Base-by-base conservation (phyloP, 2,113 vertebrate species). In the Forbesichthys papilliferus region DNA sequence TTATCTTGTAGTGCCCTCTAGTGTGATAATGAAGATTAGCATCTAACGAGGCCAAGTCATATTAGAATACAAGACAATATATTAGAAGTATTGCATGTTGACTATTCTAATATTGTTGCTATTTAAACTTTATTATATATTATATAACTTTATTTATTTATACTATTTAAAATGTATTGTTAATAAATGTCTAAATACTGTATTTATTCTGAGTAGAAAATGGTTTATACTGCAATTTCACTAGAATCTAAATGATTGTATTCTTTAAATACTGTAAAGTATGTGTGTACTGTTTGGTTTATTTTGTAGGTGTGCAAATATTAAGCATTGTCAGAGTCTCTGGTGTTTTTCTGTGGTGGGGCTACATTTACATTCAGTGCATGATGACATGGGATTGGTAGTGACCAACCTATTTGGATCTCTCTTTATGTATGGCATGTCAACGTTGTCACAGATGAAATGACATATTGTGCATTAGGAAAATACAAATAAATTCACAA, bases 331-430 rank as follows among this genome's bases (percentile, higher is more conserved):
- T 42, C 36, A 42, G 36, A 42, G 49, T 12, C 49, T 13, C 13
- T 14, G 10, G 49, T 51, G 10, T 51, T 51, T 51, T 51, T 51
- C 49, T 51, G 11, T 51, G 49, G 9, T 51, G 49, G 49, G 49
- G 2, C 53, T 58, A 59, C 36, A 48, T 73, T 69, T 16, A 34
- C 55, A 66, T 33, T 65, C 54, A 55, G 54, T 10, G 3, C n/a
- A 13, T 14, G 3, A 47, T 64, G 5, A 33, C 14, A 47, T 64
- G 61, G 33, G 11, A 73, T 78, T 61, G 53, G 42, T 49, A 34
- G 71, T 36, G 18, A 74, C 52, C 61, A 71, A 58, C 63, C 27
- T 27, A 27, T 88, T 90, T 88, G 86, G 86, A 90, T 90, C 77
- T 5, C 33, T 48, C 51, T 27, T 64, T 61, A 71, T 59, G 11